Base-by-base conservation (phyloP, 2,888 invertebrate genomes). In the Ephialtes manifestator region DNA sequence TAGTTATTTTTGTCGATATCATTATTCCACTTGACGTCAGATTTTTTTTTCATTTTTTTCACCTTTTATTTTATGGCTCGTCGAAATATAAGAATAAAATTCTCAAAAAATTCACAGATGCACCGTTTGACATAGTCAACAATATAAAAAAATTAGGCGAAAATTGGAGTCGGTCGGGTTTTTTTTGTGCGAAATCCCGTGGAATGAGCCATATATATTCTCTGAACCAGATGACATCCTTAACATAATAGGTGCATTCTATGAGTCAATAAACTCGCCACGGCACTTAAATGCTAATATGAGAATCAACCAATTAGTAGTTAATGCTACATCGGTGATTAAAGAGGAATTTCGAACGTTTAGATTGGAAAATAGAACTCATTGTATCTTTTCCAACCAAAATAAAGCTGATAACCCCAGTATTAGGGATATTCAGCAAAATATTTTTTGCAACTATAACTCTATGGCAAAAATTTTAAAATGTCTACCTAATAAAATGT, bases 401-500 rank as follows among this genome's bases (percentile, higher is more conserved):
- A 74, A 75, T n/a, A 67, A n/a, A 48, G 28, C 67, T 15, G 11
- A 35, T 20, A 67, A 58, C 4, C 60, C 39, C 1, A 46, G 11
- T 20, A 43, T 13, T 39, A 31, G 5, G 11, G 28, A n/a, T 8
- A 18, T n/a, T 0, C 13, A 2, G n/a, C 2, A 4, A 1, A 2
- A 55, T 55, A 55, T 55, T 28, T 24, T 55, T 46, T 46, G 46
- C 15, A 46, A 46, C 3, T 1, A 2, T 3, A 46, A 46, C 3
- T 2, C 1, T 15, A 8, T 46, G 0, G 11, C 11, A 8, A 46
- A 46, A 46, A 46, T 46, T 1, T 15, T 46, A 15, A 46, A 46
- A 2, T 51, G 35, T 31, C 20, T 72, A 5, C 85, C 86, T 11
- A 87, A 86, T 5, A 83, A 87, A 85, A 84, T 74, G 4, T 85